A percentile compares a stretch with the other conserved stretches of the same genome.
phyloP scores from a whole-genome alignment of 2,113 vertebrate species.

The Gavialis gangeticus region DNA sequence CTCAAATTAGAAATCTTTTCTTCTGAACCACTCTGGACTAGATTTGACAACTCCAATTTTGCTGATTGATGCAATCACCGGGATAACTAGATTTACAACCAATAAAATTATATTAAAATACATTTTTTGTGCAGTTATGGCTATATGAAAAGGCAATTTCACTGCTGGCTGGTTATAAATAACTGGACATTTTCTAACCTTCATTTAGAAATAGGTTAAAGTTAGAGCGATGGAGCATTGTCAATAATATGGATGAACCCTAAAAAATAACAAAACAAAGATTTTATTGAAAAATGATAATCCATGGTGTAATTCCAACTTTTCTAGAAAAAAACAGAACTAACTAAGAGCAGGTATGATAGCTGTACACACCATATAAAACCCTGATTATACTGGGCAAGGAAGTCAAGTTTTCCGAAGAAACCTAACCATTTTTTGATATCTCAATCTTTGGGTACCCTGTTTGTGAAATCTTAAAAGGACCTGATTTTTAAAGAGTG shows the following conservation, averaged over 20 bases:
- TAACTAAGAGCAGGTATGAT: not conserved
- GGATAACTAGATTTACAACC: not conserved
- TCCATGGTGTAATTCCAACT: not conserved
- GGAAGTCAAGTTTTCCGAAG: slow-evolving; percentile 1
- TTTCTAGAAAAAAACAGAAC: not conserved
- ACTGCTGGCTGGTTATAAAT: not conserved
- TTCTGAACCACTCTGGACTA: slow-evolving; percentile 15
- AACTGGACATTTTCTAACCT: not conserved
- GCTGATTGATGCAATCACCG: not conserved
- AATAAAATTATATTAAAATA: not conserved
- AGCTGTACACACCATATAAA: not conserved
- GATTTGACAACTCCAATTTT: not conserved
- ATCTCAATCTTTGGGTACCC: not conserved
- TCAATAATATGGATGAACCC: not conserved
- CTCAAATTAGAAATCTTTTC: not conserved
- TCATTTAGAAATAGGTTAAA: slow-evolving; percentile 11
- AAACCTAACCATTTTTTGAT: not conserved
- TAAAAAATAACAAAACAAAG: not conserved
- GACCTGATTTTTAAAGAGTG: not conserved
- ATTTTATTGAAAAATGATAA: not conserved
- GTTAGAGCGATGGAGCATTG: not conserved
- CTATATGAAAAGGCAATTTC: not conserved
- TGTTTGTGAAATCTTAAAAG: not conserved
- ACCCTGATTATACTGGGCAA: not conserved
- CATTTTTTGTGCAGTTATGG: not conserved